Conservation (phyloP, 2,888 invertebrate species). For the Troides oblongomaculatus region DNA sequence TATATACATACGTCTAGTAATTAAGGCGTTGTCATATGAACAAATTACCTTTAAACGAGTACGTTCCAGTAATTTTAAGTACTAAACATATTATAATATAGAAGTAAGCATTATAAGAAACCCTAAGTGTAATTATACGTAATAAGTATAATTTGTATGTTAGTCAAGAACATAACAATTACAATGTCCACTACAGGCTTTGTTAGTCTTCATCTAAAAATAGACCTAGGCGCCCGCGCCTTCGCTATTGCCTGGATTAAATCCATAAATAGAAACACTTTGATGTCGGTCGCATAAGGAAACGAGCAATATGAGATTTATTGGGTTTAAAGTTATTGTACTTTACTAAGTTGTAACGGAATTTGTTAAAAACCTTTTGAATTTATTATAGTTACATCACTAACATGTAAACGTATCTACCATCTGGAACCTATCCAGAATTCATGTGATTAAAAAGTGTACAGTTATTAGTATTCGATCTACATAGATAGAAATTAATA, state of each 20-base stretch:
- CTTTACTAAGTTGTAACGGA: conserved; percentile 16
- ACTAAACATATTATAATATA: no score
- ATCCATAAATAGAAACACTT: conserved; percentile 18
- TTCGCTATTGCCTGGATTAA: conserved; percentile 23
- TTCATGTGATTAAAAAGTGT: no score
- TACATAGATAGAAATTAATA: no score
- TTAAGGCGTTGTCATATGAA: no score
- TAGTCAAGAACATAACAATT: not conserved
- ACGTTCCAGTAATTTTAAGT: no score
- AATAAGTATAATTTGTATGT: not conserved
- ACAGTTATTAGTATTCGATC: no score
- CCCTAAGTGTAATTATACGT: no score
- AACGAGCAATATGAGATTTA: conserved; percentile 21
- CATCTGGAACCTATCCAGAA: no score
- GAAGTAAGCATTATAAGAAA: not conserved
- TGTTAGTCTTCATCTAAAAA: conserved; percentile 25
- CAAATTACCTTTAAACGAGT: no score
- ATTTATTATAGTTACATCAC: no score
- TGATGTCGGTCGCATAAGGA: conserved; percentile 22
- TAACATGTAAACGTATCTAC: no score
- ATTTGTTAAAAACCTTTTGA: not conserved
- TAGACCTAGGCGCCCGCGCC: conserved; percentile 20
- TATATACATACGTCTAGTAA: no score
- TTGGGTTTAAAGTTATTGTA: not conserved
- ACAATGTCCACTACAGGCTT: conserved; percentile 9